Base-by-base conservation (phyloP, 1,140 invertebrate genomes). In the Philopotamus ludificatus region DNA sequence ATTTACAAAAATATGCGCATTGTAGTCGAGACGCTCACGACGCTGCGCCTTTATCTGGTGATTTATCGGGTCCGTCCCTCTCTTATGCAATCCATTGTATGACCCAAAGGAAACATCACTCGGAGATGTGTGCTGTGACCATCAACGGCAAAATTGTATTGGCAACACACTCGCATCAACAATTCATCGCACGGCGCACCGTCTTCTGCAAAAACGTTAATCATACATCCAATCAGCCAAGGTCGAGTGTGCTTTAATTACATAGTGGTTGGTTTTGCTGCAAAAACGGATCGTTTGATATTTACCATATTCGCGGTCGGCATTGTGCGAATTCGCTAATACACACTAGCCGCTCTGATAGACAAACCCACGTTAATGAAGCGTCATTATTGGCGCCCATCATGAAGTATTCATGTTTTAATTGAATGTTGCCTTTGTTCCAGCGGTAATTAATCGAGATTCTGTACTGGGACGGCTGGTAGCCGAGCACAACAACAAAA, bases 1-100 rank as follows among this genome's bases (percentile, higher is more conserved):
- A 50, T 62, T 62, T 66, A 57, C 50, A 49, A 55, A 66, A 62
- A 66, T 50, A 67, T 67, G 65, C 44, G 60, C 51, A 49, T 58
- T 58, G 65, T 66, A 44, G 20, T 22, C 12, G 28, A 12, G 28
- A 34, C 28, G 28, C 28, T 53, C 34, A 25, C 25, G 47, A 25
- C 12, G 58, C 34, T 2, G 16, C 47, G 51, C 60, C 23, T 67
- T 67, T 63, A 63, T 67, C 53, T 28, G 51, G 23, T 57, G 65
- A 67, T 62, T 67, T 63, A 63, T 63, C 39, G 58, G 28, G 41
- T n/a, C 63, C 34, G 50, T 50, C 42, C 50, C 10, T 28, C 10
- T 61, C 57, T 59, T 44, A 49, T 58, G 58, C 21, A 39, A 62
- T 42, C 50, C 44, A 61, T 63, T 67, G 59, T 67, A 60, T 16